Evolutionary conservation across 2,888 invertebrate species (phyloP), one percentile per base, ranked within the genome.

Genomic region (Ochropacha duplaris): DNA sequence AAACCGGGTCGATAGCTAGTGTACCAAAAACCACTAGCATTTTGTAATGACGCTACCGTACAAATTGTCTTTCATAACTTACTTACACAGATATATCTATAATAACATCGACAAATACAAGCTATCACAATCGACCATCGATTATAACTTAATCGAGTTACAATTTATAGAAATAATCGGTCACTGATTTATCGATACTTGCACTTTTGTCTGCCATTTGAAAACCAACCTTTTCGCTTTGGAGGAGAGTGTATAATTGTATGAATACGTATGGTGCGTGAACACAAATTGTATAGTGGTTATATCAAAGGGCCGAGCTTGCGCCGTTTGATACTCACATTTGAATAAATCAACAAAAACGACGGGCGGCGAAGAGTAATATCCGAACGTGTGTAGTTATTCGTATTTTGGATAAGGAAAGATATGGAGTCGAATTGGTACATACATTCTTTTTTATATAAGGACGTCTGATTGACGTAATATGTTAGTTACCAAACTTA

Each of bases 301-400:
- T 81, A 77, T 88, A 90, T 89, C 86, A 90, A 90, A 90, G 88
- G 73, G 74, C 76, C 76, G 83, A 68, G 81, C 82, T 75, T 80
- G 82, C 87, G 84, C 82, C 80, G 85, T 86, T 83, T 85, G 86
- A 84, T 86, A 86, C 83, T 77, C 80, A 84, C 82, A 81, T 86
- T 86, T 87, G 88, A 88, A 92, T 92, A 92, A 92, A 92, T 92
- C 92, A 92, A 90, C 90, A 87, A 89, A 89, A 91, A 84, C 91
- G 87, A 88, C 92, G 88, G 91, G 89, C 78, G 88, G 87, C 84
- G 81, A 86, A 89, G 90, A 91, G 83, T 90, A 86, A 90, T 91
- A 86, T 75, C 76, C 77, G 66, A 72, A 72, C 72, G 78, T 83
- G 82, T 81, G 83, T 80, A 80, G 82, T 80, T 80, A 76, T 81